Conservation (phyloP, 2,797 vertebrate species). For the Novumbra hubbsi region DNA sequence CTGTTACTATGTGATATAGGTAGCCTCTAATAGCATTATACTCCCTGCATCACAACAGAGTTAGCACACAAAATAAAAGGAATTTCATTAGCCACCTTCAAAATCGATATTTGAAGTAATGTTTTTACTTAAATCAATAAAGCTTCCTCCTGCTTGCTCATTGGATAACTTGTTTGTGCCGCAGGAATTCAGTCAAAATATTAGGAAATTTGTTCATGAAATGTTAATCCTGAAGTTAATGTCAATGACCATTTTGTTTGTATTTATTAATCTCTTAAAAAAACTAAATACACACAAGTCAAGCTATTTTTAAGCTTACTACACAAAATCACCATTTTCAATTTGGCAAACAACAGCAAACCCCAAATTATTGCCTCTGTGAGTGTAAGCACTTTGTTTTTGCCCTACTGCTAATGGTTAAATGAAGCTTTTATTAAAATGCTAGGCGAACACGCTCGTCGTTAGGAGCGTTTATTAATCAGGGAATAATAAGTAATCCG, state of each 20-base stretch:
- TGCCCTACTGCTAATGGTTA: constrained; percentile 69
- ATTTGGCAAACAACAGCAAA: constrained; percentile 1
- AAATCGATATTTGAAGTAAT: constrained; percentile 64
- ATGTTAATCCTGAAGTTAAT: constrained; percentile 63
- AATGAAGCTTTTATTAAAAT: constrained; percentile 70
- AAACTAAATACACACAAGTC: constrained; percentile 27
- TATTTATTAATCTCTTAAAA: constrained; percentile 42
- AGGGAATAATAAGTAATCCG: constrained; percentile 76
- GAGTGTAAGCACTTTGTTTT: constrained; percentile 54
- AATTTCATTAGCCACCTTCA: constrained; percentile 61
- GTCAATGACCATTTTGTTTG: constrained; percentile 50
- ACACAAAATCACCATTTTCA: not conserved
- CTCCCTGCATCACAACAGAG: constrained; percentile 33
- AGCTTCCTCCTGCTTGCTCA: constrained; percentile 65
- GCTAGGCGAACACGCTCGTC: constrained; percentile 58
- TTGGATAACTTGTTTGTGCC: constrained; percentile 70
- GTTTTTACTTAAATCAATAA: constrained; percentile 71
- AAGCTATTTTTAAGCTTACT: constrained; percentile 22
- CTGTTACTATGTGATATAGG: constrained; percentile 34
- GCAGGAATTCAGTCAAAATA: constrained; percentile 60
- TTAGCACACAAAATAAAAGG: constrained; percentile 56
- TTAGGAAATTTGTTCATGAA: constrained; percentile 70
- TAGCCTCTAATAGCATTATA: constrained; percentile 42
- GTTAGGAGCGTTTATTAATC: constrained; percentile 75
- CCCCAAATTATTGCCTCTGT: constrained; percentile 40